Percentiles rank a stretch among this genome's conserved stretches.
phyloP scores from a whole-genome alignment of 1,140 invertebrate species.

The Drosophila seguyi region DNA sequence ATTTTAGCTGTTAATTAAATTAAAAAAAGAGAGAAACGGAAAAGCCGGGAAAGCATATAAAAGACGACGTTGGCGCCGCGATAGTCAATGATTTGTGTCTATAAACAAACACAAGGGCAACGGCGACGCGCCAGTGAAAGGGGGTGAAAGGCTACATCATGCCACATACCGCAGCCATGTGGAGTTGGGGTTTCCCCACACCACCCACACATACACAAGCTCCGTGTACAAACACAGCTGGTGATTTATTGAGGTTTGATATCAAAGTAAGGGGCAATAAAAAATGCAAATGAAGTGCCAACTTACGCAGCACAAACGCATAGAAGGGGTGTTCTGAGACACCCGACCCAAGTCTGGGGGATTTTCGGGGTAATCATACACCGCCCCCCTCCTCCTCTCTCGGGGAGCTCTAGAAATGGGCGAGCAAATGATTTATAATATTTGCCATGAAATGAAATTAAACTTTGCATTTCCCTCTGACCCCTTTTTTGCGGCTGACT shows the following conservation, averaged over 20 bases:
- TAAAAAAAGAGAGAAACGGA: slow-evolving; percentile 48
- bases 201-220: slow-evolving; percentile 7
- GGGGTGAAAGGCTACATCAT: slow-evolving; percentile 29
- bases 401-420: slow-evolving; percentile 46
- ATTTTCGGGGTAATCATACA: slow-evolving; percentile 62
- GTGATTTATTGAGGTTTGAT: slow-evolving; percentile 84
- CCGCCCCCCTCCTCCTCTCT: background rate
- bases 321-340: slow-evolving; percentile 32
- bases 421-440: slow-evolving; percentile 82
- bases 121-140: slow-evolving; percentile 27
- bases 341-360: slow-evolving; percentile 36
- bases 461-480: slow-evolving; percentile 75
- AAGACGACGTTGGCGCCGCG: slow-evolving; percentile 67
- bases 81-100: slow-evolving; percentile 82
- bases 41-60: slow-evolving; percentile 10
- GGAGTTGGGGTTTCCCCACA: slow-evolving; percentile 49
- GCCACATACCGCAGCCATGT: slow-evolving; percentile 70
- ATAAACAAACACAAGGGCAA: slow-evolving; percentile 70
- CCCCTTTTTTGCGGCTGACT: slow-evolving; percentile 59
- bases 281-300: slow-evolving; percentile 84
- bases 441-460: slow-evolving; percentile 81
- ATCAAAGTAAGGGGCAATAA: slow-evolving; percentile 84
- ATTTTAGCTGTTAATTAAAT: slow-evolving; percentile 82
- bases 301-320: slow-evolving; percentile 76
- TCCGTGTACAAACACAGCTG: slow-evolving; percentile 77